Evolutionary conservation across 2,888 invertebrate species (phyloP), one percentile per base, ranked within the genome.

Genomic region (Drosophila mercatorum): DNA sequence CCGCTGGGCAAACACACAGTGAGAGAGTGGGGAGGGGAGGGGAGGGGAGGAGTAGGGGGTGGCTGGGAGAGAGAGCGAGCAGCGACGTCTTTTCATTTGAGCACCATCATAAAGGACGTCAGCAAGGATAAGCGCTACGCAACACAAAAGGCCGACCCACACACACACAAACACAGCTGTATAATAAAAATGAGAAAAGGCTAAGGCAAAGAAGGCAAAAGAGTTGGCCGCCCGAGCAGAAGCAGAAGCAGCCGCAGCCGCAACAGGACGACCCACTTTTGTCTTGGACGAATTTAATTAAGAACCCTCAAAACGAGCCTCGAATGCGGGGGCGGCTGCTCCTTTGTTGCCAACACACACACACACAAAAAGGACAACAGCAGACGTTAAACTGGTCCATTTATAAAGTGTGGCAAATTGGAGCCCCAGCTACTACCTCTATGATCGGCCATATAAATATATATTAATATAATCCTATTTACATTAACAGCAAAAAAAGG

Each of bases 211-310:
- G 34, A 56, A 57, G 34, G 36, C 17, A 17, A 40, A 46, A 55
- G 34, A 52, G 60, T 56, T 71, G 64, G 40, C 17, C 40, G 38
- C 44, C 31, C 26, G 28, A 44, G 22, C 44, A 44, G 17, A 10
- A 44, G 11, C 17, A 44, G 44, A 10, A 14, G 56, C 17, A 36
- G 52, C 52, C 14, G 36, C 31, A 34, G 31, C 31, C 31, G 31
- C 31, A 34, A 22, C 22, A 53, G 57, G 22, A 17, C 66, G 71
- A 79, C 69, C 82, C 73, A 76, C 89, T 68, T 68, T 57, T 84
- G 83, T 89, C 84, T 83, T 88, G 90, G 55, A 65, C 70, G 86
- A 85, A 85, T 85, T 85, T 85, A 85, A 85, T 85, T 85, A 85
- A 89, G 89, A 88, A 85, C 86, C 84, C 84, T 89, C 85, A 83